A percentile compares a stretch with the other conserved stretches of the same genome.
These are phyloP conservation scores for Leucophenga montana DNA, from an alignment of 2,888 invertebrate genomes.

Conservation along the genomic window DNA sequence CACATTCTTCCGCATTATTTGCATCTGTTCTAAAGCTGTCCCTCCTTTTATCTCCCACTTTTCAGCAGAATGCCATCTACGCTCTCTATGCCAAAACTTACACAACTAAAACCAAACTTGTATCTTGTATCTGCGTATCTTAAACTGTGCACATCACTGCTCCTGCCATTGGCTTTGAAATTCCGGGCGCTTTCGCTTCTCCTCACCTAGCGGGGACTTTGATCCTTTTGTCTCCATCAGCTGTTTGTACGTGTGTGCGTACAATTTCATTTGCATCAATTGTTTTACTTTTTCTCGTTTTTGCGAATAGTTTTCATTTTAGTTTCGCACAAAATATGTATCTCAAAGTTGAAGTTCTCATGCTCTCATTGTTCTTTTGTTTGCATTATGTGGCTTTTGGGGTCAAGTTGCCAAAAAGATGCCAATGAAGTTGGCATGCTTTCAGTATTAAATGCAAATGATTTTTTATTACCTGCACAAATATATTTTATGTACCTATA, in stretches of 20 bases:
- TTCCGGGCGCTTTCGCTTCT: too few relatives aligned
- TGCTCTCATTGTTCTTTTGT: slow-evolving; percentile 31
- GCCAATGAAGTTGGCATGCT: too few relatives aligned
- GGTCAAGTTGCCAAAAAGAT: slow-evolving; percentile 40
- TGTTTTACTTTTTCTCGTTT: slow-evolving; percentile 36
- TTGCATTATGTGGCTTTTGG: slow-evolving; percentile 39
- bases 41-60: not conserved
- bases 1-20: slow-evolving; percentile 60
- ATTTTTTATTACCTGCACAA: not conserved
- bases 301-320: slow-evolving; percentile 11
- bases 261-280: slow-evolving; percentile 33
- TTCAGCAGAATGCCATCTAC: slow-evolving; percentile 54
- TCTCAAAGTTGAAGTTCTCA: slow-evolving; percentile 49
- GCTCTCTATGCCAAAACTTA: slow-evolving; percentile 12
- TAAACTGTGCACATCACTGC: not conserved
- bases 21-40: slow-evolving; percentile 27
- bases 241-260: slow-evolving; percentile 19
- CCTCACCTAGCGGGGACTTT: not conserved
- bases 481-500: too few relatives aligned
- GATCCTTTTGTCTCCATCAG: not conserved
- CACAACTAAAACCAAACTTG: slow-evolving; percentile 12
- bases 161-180: not conserved
- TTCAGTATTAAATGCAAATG: too few relatives aligned
- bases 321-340: slow-evolving; percentile 48
- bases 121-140: slow-evolving; percentile 10